These are phyloP conservation scores for Eurosta solidaginis DNA, from an alignment of 1,140 invertebrate genomes.

Conservation along the genomic window DNA sequence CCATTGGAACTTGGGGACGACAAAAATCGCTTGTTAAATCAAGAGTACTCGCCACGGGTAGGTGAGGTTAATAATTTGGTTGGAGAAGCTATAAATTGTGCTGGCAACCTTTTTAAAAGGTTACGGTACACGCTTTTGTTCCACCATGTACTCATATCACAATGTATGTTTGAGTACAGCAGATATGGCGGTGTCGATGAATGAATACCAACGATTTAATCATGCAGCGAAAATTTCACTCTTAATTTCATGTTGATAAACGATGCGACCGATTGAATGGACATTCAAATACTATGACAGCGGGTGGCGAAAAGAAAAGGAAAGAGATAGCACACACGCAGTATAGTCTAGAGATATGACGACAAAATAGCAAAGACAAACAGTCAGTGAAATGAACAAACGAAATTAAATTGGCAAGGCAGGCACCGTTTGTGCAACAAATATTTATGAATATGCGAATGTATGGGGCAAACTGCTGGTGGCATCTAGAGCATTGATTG, in stretches of 20 bases:
- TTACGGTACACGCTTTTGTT: no score
- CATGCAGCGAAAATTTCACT: slow-evolving; percentile 17
- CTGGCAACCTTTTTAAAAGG: no score
- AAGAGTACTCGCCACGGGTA: no score
- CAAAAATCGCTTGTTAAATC: no score
- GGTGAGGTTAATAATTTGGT: no score
- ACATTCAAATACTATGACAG: neutral
- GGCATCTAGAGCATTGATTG: neutral
- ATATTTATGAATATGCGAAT: neutral
- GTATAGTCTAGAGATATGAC: neutral
- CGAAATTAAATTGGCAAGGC: neutral
- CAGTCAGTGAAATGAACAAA: neutral
- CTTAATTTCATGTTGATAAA: slow-evolving; percentile 26
- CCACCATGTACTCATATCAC: no score
- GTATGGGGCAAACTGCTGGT: neutral
- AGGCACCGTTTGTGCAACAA: neutral
- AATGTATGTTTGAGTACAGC: neutral
- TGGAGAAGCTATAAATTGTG: no score
- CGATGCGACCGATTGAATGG: neutral
- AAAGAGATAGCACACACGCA: neutral
- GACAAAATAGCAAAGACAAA: neutral
- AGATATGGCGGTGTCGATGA: neutral
- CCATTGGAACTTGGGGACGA: no score
- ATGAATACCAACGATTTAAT: slow-evolving; percentile 12
- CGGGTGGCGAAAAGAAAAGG: no score